Evolutionary conservation across 2,797 vertebrate species (phyloP).

Genomic region (Mionectes olivaceus): DNA sequence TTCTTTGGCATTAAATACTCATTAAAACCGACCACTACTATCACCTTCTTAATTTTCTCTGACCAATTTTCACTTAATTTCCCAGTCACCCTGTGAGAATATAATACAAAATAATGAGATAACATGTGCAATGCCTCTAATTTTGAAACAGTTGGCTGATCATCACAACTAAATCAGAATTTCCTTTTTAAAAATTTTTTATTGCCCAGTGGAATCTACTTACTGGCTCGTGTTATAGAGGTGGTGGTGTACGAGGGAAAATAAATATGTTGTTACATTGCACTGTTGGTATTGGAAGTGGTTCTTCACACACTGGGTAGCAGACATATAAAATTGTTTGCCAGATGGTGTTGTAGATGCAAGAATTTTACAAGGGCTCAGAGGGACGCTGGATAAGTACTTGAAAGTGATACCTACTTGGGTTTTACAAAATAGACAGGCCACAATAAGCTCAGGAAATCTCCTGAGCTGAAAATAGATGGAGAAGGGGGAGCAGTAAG

Average conservation of each 20-base stretch:
- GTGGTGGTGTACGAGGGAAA: background rate
- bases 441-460: conserved; percentile 22
- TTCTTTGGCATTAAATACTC: background rate
- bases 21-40: background rate
- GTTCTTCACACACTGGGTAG: background rate
- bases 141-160: background rate
- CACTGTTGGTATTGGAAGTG: background rate
- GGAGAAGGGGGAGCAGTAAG: background rate
- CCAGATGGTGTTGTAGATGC: conserved; percentile 39
- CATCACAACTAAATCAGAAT: background rate
- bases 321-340: background rate
- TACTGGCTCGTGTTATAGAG: background rate
- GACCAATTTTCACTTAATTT: background rate
- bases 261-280: background rate
- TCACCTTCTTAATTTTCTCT: background rate
- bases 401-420: conserved; percentile 40
- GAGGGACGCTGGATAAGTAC: background rate
- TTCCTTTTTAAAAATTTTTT: background rate
- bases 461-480: conserved; percentile 47
- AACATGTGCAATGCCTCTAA: background rate
- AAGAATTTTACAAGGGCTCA: conserved; percentile 4
- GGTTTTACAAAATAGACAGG: background rate
- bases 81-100: background rate
- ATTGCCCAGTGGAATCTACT: background rate
- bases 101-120: background rate